Percentiles rank a stretch among this genome's conserved stretches.
phyloP scores from a whole-genome alignment of 2,113 vertebrate species.

The Delphinus delphis region DNA sequence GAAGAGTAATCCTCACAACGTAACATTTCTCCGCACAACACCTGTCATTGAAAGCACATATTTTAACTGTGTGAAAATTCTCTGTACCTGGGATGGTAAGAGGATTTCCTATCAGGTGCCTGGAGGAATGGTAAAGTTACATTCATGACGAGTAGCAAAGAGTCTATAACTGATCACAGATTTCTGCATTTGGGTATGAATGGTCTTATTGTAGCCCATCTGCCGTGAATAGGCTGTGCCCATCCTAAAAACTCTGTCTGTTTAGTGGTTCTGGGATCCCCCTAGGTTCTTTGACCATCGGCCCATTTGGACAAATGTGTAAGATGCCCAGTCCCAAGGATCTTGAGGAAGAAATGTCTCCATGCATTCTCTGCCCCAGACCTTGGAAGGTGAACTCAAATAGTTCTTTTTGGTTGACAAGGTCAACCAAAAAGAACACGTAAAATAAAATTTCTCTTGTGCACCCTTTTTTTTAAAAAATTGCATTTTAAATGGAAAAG shows the following conservation, averaged over 20 bases:
- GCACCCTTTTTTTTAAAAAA: not conserved
- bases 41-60: not conserved
- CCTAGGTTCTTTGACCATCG: not conserved
- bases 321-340: not conserved
- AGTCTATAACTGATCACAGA: not conserved
- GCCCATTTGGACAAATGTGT: not conserved
- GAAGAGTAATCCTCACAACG: not conserved
- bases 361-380: not conserved
- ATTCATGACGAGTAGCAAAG: not conserved
- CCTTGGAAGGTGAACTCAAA: not conserved
- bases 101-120: not conserved
- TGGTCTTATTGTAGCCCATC: not conserved
- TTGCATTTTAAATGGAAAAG: constrained; percentile 25
- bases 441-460: not conserved
- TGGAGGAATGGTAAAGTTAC: not conserved
- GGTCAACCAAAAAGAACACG: not conserved
- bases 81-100: not conserved
- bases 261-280: not conserved
- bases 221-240: not conserved
- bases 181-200: not conserved
- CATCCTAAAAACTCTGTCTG: not conserved
- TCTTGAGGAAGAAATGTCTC: not conserved
- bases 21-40: not conserved
- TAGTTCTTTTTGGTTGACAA: not conserved
- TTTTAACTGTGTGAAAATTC: not conserved